Percentiles rank a stretch among this genome's conserved stretches.
Evolutionary conservation across 1,140 invertebrate genomes (phyloP).

Genomic region (Drosophila serrata): DNA sequence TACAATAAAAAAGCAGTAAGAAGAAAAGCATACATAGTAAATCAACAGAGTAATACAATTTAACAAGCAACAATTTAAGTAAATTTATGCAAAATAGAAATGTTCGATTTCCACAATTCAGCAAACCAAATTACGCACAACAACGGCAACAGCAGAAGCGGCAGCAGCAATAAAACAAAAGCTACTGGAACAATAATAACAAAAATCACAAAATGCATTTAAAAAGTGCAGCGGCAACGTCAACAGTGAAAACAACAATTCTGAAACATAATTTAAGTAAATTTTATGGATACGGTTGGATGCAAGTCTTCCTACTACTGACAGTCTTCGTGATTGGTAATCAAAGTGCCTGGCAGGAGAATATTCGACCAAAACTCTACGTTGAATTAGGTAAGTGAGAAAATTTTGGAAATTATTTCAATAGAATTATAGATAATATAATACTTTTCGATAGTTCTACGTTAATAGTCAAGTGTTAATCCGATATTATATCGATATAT

Average conservation of each 20-base stretch:
- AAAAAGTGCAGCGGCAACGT: constrained; percentile 47
- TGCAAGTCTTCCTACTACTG: constrained; percentile 85
- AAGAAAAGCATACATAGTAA: constrained; percentile 30
- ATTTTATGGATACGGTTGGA: constrained; percentile 57
- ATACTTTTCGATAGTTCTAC: neutral
- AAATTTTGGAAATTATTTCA: neutral
- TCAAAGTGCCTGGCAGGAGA: constrained; percentile 92
- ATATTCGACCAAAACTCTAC: constrained; percentile 94
- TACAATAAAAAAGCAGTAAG: constrained; percentile 34
- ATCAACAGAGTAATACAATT: constrained; percentile 48
- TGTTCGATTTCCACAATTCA: constrained; percentile 67
- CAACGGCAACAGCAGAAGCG: constrained; percentile 15
- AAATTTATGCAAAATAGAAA: constrained; percentile 77
- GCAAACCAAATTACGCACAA: constrained; percentile 62
- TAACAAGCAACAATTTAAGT: constrained; percentile 54
- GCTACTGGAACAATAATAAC: constrained; percentile 33
- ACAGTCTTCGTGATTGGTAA: constrained; percentile 85
- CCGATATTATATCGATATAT: neutral
- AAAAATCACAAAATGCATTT: constrained; percentile 56
- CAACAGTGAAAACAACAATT: constrained; percentile 61
- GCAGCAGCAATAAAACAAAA: constrained; percentile 29
- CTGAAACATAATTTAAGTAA: constrained; percentile 51
- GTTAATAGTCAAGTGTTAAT: neutral
- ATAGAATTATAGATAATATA: neutral
- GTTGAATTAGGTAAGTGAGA: constrained; percentile 92